phyloP scores from a whole-genome alignment of 2,113 vertebrate species.

The Pelodiscus sinensis region DNA sequence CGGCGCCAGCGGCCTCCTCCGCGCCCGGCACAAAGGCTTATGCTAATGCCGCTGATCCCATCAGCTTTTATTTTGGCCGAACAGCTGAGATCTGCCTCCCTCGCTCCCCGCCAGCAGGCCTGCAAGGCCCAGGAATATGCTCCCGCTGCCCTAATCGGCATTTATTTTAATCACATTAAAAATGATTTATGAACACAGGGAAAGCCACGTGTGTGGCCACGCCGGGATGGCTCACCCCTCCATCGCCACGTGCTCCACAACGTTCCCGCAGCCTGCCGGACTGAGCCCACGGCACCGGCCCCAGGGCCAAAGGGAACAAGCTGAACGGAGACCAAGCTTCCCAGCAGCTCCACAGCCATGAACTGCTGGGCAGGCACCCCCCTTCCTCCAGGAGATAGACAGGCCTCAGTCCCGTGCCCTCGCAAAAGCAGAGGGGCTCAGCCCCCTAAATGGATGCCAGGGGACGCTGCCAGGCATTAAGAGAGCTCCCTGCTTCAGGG shows the following conservation, averaged over 20 bases:
- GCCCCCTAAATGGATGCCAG: neutral
- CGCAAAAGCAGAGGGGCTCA: neutral
- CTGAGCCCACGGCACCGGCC: neutral
- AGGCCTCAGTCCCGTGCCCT: neutral
- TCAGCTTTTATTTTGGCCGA: neutral
- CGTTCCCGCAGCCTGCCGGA: neutral
- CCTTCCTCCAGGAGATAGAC: too few relatives aligned
- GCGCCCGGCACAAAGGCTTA: neutral
- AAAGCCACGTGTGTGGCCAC: neutral
- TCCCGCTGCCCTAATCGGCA: neutral
- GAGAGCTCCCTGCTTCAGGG: neutral
- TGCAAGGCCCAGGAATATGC: neutral
- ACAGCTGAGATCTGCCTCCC: neutral
- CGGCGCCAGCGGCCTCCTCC: neutral
- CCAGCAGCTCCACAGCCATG: neutral
- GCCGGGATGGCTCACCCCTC: neutral
- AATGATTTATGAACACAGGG: neutral
- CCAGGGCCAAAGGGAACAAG: neutral
- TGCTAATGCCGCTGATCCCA: neutral
- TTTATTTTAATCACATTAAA: neutral
- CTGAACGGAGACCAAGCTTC: neutral
- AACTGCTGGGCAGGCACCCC: too few relatives aligned
- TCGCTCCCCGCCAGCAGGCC: neutral
- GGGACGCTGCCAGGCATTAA: neutral
- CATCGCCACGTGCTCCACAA: neutral